Conservation (phyloP, 2,113 vertebrate species). For the Thalassoma bifasciatum region DNA sequence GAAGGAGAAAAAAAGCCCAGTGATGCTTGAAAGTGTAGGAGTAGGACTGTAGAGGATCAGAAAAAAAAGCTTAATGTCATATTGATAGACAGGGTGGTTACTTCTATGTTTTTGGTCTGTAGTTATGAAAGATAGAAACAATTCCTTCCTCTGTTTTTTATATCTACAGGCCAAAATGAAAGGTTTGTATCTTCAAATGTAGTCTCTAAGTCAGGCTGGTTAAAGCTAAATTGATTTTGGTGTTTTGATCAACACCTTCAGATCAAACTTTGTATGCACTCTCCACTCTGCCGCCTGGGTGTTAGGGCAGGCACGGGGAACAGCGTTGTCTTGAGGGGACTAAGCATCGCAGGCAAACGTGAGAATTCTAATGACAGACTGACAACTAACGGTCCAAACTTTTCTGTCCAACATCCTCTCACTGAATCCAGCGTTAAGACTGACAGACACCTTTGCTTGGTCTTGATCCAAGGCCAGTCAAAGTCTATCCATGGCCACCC, state of each 20-base stretch:
- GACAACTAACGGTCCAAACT: conserved; percentile 57
- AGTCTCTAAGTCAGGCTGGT: not conserved
- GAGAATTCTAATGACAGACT: conserved; percentile 82
- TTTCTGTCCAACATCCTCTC: conserved; percentile 60
- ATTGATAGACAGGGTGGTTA: conserved; percentile 51
- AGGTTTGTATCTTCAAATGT: conserved; percentile 9
- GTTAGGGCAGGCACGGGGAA: conserved; percentile 75
- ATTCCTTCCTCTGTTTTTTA: conserved; percentile 55
- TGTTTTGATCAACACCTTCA: not conserved
- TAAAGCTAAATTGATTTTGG: not conserved
- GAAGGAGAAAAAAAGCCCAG: conserved; percentile 52
- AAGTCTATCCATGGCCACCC: conserved; percentile 62
- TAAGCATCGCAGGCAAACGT: conserved; percentile 82
- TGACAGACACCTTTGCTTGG: conserved; percentile 65
- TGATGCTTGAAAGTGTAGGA: conserved; percentile 6
- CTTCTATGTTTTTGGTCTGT: conserved; percentile 81
- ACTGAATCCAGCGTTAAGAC: conserved; percentile 57
- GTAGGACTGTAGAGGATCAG: not conserved
- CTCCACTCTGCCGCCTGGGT: conserved; percentile 58
- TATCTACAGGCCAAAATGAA: conserved; percentile 70
- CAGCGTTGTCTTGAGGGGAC: conserved; percentile 84
- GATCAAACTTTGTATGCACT: conserved; percentile 38
- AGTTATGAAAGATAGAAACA: conserved; percentile 65
- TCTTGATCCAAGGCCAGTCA: conserved; percentile 69
- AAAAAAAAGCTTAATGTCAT: not conserved